Evolutionary conservation across 2,888 invertebrate genomes (phyloP).

Genomic region (Lycaena phlaeas): DNA sequence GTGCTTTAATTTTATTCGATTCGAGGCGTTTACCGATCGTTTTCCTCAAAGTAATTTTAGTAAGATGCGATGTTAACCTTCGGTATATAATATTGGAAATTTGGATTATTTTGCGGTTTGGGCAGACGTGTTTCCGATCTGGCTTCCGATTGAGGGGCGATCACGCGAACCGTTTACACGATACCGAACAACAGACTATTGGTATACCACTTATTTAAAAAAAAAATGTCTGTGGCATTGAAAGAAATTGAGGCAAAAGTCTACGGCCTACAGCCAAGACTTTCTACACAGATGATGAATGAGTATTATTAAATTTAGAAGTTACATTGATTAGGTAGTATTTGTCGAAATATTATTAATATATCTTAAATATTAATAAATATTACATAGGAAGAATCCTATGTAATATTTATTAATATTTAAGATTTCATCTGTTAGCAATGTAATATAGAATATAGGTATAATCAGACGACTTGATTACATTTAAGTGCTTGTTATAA

Average conservation of each 20-base stretch:
- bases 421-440: too few species aligned
- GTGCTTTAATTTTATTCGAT: background rate
- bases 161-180: conserved; percentile 52
- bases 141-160: conserved; percentile 48
- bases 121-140: conserved; percentile 66
- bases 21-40: conserved; percentile 8
- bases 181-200: conserved; percentile 23
- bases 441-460: too few species aligned
- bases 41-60: conserved; percentile 32
- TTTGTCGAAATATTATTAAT: too few species aligned
- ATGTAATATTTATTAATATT: too few species aligned
- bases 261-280: too few species aligned
- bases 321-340: too few species aligned
- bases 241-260: too few species aligned
- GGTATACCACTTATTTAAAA: conserved; percentile 1
- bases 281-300: too few species aligned
- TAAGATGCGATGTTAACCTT: conserved; percentile 42
- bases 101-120: conserved; percentile 66
- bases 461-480: background rate
- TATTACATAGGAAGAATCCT: too few species aligned
- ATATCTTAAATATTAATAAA: too few species aligned
- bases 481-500: background rate
- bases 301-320: too few species aligned
- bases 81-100: conserved; percentile 59
- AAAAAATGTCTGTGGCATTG: conserved; percentile 2